phyloP scores from a whole-genome alignment of 2,797 vertebrate species.

The Zalophus californianus region DNA sequence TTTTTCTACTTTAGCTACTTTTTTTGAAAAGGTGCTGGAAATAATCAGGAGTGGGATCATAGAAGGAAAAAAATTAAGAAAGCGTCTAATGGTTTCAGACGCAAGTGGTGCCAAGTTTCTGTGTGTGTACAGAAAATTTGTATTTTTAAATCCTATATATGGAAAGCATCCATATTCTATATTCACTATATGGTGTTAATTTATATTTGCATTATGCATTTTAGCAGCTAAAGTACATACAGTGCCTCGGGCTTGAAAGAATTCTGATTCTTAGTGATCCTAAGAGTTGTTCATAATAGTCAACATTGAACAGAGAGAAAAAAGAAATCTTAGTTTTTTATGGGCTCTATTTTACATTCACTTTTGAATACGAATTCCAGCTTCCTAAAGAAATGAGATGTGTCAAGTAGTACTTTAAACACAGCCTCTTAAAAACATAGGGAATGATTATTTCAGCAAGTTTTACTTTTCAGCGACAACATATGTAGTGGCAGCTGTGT shows the following conservation, averaged over 20 bases:
- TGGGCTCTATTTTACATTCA: conserved; percentile 57
- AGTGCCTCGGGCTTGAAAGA: not conserved
- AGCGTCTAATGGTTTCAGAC: not conserved
- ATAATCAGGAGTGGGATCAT: not conserved
- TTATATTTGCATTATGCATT: conserved; percentile 28
- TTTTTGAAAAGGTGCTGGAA: conserved; percentile 4
- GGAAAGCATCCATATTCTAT: conserved; percentile 5
- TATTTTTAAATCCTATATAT: not conserved
- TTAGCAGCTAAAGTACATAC: not conserved
- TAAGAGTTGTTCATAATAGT: conserved; percentile 66
- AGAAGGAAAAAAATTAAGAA: not conserved
- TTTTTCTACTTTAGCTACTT: not conserved
- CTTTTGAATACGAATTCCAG: conserved; percentile 71
- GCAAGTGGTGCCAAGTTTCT: not conserved
- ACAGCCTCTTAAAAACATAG: conserved; percentile 76
- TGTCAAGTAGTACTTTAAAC: conserved; percentile 80
- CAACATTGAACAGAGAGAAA: conserved; percentile 41
- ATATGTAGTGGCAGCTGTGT: conserved; percentile 85
- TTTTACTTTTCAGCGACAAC: conserved; percentile 85
- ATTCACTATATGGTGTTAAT: not conserved
- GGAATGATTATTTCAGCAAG: conserved; percentile 86
- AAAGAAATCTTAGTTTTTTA: conserved; percentile 57
- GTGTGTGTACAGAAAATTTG: not conserved
- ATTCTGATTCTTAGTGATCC: conserved; percentile 50
- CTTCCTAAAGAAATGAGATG: conserved; percentile 81